phyloP scores from a whole-genome alignment of 2,888 invertebrate genomes.

The Platycheirus rosarum region DNA sequence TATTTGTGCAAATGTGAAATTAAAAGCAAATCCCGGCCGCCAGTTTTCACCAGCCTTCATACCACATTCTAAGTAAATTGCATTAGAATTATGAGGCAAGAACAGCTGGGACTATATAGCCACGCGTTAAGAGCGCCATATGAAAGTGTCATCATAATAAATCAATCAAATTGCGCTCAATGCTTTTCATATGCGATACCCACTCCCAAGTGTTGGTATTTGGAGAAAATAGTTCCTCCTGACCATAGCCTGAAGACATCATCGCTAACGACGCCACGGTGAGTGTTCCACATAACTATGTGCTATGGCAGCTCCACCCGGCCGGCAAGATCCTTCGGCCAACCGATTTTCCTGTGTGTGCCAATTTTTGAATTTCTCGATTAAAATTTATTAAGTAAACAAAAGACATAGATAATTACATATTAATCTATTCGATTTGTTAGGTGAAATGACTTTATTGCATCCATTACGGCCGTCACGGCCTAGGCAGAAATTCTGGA shows the following conservation, averaged over 20 bases:
- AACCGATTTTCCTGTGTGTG: slow-evolving; percentile 28
- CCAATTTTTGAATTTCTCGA: slow-evolving; percentile 24
- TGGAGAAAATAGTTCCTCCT: slow-evolving; percentile 54
- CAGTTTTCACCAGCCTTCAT: not conserved
- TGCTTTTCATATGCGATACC: slow-evolving; percentile 41
- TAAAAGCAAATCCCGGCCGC: slow-evolving; percentile 1
- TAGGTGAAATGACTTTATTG: slow-evolving; percentile 57
- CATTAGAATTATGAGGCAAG: slow-evolving; percentile 37
- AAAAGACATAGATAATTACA: slow-evolving; percentile 28
- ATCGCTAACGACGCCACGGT: not conserved
- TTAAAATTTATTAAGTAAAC: slow-evolving; percentile 58
- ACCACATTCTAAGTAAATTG: not conserved
- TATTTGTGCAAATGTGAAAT: slow-evolving; percentile 64
- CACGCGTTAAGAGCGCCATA: not conserved
- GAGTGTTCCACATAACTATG: slow-evolving; percentile 37
- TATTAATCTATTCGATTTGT: slow-evolving; percentile 46
- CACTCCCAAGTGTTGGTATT: slow-evolving; percentile 39
- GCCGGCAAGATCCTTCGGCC: slow-evolving; percentile 22
- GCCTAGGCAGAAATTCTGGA: not conserved
- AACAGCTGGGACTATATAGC: not conserved
- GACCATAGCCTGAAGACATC: not conserved
- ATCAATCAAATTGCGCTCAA: slow-evolving; percentile 66
- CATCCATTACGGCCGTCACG: slow-evolving; percentile 19
- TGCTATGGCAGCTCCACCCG: not conserved
- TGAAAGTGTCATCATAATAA: slow-evolving; percentile 62